Evolutionary conservation across 2,888 invertebrate species (phyloP).

Genomic region (Ophion obscuratus): DNA sequence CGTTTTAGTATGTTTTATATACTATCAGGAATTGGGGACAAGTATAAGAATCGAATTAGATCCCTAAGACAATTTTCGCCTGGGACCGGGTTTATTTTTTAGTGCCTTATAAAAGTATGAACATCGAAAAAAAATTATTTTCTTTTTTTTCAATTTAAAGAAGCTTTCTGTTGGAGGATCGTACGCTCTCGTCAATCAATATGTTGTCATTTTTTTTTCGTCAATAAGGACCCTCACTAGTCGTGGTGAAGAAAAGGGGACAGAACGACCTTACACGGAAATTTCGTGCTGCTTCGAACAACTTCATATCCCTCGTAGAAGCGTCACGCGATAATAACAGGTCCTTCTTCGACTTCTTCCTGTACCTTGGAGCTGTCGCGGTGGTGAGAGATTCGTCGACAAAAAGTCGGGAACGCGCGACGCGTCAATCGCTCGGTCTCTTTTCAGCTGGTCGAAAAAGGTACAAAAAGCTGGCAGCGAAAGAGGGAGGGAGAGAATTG

Average conservation of each 20-base stretch:
- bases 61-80: no score
- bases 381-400: constrained; percentile 45
- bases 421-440: constrained; percentile 48
- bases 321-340: constrained; percentile 77
- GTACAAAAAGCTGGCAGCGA: constrained; percentile 1
- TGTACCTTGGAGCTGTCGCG: constrained; percentile 20
- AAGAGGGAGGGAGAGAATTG: constrained; percentile 5
- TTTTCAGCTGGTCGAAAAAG: constrained; percentile 32
- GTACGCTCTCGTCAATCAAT: not conserved
- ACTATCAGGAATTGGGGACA: no score
- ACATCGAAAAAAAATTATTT: no score
- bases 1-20: no score
- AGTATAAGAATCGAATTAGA: no score
- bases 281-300: constrained; percentile 61
- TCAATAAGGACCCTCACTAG: not conserved
- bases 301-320: constrained; percentile 73
- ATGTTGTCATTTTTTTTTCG: not conserved
- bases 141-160: no score
- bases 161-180: no score
- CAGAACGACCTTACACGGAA: constrained; percentile 53
- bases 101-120: no score
- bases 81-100: no score
- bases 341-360: constrained; percentile 54
- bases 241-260: constrained; percentile 17
- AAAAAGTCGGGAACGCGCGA: constrained; percentile 70